These are phyloP conservation scores for Columba guinea DNA, from an alignment of 2,797 vertebrate genomes.

Conservation along the genomic window DNA sequence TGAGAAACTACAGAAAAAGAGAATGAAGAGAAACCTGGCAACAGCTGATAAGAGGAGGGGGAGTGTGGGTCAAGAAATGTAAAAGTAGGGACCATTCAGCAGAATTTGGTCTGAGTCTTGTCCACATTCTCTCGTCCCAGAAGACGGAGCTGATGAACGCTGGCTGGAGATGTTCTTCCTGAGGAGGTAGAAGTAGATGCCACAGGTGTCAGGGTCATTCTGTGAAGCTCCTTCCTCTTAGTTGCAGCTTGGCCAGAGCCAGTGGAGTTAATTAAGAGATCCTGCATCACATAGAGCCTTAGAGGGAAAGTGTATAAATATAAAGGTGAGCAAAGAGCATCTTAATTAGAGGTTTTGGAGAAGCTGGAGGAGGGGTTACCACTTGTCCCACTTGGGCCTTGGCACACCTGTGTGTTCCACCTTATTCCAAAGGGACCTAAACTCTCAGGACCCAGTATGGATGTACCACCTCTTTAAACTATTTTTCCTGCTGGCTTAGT, in stretches of 20 bases:
- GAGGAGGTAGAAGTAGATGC: neutral
- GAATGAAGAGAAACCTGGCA: neutral
- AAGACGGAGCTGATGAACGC: neutral
- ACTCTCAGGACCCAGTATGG: neutral
- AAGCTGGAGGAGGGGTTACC: neutral
- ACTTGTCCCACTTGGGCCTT: neutral
- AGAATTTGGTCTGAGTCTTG: neutral
- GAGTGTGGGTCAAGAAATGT: neutral
- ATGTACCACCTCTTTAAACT: neutral
- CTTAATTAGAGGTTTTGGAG: neutral
- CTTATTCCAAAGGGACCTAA: neutral
- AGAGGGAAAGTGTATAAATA: neutral
- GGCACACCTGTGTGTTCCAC: fast-evolving
- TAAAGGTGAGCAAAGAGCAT: neutral
- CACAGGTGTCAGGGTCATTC: fast-evolving
- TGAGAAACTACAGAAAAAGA: neutral
- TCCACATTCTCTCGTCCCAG: fast-evolving
- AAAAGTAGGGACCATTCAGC: neutral
- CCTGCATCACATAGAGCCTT: neutral
- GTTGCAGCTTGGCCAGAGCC: neutral
- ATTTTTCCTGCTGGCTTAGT: neutral
- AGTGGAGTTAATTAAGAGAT: neutral
- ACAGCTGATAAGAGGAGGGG: neutral
- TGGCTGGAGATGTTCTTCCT: neutral
- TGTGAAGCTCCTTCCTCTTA: neutral